Evolutionary conservation across 2,797 vertebrate species (phyloP), one percentile per base, ranked within the genome.

Genomic region (Paedocypris micromegethes): DNA sequence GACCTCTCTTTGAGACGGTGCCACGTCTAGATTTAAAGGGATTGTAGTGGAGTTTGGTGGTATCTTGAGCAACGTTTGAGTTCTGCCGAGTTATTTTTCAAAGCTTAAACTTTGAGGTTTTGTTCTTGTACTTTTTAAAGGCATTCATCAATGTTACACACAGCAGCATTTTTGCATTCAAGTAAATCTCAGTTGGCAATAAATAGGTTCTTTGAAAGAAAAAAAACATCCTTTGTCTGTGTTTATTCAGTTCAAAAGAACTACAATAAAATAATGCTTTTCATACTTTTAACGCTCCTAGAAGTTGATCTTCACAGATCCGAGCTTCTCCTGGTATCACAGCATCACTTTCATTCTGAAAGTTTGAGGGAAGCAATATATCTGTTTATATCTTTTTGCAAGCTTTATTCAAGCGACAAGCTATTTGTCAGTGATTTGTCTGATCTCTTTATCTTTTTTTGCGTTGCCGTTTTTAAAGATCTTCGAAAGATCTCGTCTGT

Each of bases 1-100:
- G 73, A 76, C 75, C 75, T 63, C 70, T 54, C 64, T 79, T 76
- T 78, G 46, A 64, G 62, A 46, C 66, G 23, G 37, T 65, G 48
- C 59, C 45, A 44, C 51, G 42, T 58, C 51, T 58, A 51, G n/a
- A 68, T 62, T 65, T 49, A 68, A 3, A 50, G 69, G 42, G 40
- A 41, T n/a, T 56, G 40, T 23, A 50, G 4, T 57, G n/a, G 44
- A 38, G 53, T 41, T 68, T 43, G 6, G 44, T 51, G 1, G 43
- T 5, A 55, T 43, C 58, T 73, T 23, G 23, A 23, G 23, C 23
- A 23, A 23, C 23, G 1, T 23, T 23, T 23, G 23, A 23, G 23
- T 23, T 23, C 23, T 23, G 23, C 23, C 23, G 1, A 23, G 23
- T 23, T 23, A 23, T 23, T 23, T 23, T 23, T 23, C 23, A 23